phyloP scores from a whole-genome alignment of 1,140 invertebrate genomes.

The Sminthurides bifidus region DNA sequence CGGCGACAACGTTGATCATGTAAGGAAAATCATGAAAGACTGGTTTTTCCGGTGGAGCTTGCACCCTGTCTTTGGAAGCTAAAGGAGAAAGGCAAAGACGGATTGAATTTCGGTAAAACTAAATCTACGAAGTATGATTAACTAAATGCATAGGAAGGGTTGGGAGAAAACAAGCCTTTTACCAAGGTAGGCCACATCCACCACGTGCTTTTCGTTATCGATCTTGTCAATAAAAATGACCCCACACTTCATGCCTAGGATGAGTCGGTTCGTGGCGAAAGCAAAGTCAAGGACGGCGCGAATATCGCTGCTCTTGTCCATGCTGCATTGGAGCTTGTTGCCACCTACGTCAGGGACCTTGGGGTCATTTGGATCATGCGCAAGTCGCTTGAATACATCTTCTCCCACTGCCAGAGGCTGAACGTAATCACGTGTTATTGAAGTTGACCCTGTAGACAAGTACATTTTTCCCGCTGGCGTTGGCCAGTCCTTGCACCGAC shows the following conservation, averaged over 20 bases:
- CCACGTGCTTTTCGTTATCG: neutral
- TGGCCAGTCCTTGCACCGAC: neutral
- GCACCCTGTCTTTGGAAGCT: neutral
- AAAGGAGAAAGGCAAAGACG: neutral
- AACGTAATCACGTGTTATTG: neutral
- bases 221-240: constrained; percentile 5
- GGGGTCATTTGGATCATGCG: neutral
- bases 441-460: neutral
- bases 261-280: constrained; percentile 11
- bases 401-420: neutral
- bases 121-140: no score
- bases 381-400: neutral
- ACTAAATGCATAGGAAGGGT: no score
- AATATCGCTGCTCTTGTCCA: neutral
- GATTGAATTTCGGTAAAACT: neutral
- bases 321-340: neutral
- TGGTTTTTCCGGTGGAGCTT: neutral
- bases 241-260: constrained; percentile 18
- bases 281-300: constrained; percentile 9
- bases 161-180: neutral
- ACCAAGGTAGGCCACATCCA: constrained; percentile 2
- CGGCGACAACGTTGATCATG: neutral
- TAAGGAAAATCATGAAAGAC: neutral
- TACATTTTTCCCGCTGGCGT: neutral
- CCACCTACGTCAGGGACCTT: neutral